phyloP scores from a whole-genome alignment of 2,113 vertebrate species.

The Paracyprichromis sp. region DNA sequence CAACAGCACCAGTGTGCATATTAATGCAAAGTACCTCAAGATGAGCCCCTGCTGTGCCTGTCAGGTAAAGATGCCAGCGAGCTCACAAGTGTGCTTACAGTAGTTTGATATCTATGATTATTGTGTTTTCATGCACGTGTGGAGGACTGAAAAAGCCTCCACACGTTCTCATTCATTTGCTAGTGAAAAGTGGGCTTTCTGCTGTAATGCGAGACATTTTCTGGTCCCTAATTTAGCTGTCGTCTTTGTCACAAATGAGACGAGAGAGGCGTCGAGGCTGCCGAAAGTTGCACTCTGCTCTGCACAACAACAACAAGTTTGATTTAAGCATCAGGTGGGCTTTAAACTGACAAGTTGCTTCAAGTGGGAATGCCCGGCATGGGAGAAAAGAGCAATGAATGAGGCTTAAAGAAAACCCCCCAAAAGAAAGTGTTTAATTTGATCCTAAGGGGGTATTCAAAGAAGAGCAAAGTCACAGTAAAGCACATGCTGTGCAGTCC shows the following conservation, averaged over 20 bases:
- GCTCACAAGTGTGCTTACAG: background rate
- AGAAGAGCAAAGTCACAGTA: background rate
- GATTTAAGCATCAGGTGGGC: background rate
- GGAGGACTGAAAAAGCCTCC: background rate
- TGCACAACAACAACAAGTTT: background rate
- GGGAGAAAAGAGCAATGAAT: background rate
- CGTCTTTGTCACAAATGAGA: background rate
- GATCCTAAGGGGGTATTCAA: background rate
- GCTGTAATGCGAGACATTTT: background rate
- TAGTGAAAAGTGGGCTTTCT: background rate
- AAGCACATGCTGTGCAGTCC: background rate
- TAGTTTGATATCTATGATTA: background rate
- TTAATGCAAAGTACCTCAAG: background rate
- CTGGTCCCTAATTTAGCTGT: background rate
- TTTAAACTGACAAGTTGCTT: background rate
- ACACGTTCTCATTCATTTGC: background rate
- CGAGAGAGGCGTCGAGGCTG: background rate
- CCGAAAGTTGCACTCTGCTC: background rate
- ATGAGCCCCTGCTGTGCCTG: background rate
- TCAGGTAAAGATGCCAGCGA: background rate
- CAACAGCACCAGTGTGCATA: background rate
- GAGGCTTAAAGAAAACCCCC: fast-evolving
- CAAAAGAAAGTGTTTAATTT: background rate
- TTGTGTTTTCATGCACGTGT: background rate
- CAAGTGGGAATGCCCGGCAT: background rate